phyloP scores from a whole-genome alignment of 2,888 invertebrate genomes.

The Drosophila cracens region DNA sequence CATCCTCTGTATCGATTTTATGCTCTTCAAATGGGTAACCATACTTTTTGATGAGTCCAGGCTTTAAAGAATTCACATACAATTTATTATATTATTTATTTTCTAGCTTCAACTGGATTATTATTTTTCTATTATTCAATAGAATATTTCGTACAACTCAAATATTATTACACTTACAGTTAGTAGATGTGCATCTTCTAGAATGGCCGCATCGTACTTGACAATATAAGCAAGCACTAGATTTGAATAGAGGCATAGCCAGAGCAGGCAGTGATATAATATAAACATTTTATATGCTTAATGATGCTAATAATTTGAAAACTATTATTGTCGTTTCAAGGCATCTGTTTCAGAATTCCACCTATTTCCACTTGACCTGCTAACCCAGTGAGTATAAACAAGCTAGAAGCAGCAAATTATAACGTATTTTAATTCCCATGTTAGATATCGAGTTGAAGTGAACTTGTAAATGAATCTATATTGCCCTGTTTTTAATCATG shows the following conservation, averaged over 20 bases:
- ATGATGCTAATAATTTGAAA: not conserved
- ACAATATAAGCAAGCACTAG: constrained; percentile 10
- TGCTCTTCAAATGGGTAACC: constrained; percentile 88
- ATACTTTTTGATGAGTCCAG: constrained; percentile 85
- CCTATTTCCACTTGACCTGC: constrained; percentile 11
- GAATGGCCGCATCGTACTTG: constrained; percentile 12
- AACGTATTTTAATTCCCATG: constrained; percentile 15
- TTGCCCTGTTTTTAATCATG: constrained; percentile 1
- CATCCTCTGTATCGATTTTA: constrained; percentile 89
- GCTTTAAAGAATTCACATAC: constrained; percentile 41
- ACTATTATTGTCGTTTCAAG: not conserved
- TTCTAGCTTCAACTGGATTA: not conserved
- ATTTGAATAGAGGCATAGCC: constrained; percentile 19
- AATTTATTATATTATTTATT: not conserved
- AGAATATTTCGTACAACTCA: not conserved
- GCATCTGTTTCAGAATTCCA: not conserved
- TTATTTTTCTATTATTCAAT: not conserved
- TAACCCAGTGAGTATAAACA: constrained; percentile 2
- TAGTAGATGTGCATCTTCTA: constrained; percentile 46
- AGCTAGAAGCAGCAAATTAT: not conserved
- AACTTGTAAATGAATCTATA: constrained; percentile 21
- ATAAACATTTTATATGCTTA: constrained; percentile 13
- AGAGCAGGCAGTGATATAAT: constrained; percentile 27
- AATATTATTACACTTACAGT: constrained; percentile 31
- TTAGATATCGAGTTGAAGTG: constrained; percentile 41